These are phyloP conservation scores for Symphodus melops DNA, from an alignment of 2,113 vertebrate species.

Conservation along the genomic window DNA sequence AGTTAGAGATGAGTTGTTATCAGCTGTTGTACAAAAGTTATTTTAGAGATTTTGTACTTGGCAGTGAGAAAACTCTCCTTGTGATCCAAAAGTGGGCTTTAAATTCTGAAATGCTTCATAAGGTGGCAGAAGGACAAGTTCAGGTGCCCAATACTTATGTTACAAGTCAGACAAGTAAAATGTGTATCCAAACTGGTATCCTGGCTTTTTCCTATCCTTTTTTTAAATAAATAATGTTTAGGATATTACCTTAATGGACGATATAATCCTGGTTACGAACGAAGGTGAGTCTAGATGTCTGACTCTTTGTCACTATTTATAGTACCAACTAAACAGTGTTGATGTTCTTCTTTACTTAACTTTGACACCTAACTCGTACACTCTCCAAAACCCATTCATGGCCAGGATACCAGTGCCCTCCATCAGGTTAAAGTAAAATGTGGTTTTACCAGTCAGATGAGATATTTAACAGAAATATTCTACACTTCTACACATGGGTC, in stretches of 20 bases:
- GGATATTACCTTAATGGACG: not conserved
- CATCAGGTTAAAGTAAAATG: not conserved
- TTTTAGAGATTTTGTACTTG: not conserved
- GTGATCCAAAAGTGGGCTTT: not conserved
- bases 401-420: too few species aligned
- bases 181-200: not conserved
- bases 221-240: not conserved
- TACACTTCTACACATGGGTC: not conserved
- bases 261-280: not conserved
- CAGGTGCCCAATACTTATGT: too few species aligned
- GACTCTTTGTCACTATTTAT: not conserved
- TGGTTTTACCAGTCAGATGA: conserved; percentile 6
- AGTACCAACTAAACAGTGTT: too few species aligned
- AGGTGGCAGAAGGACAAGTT: not conserved
- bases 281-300: not conserved
- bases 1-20: not conserved
- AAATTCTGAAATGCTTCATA: not conserved
- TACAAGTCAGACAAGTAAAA: not conserved
- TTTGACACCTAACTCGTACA: too few species aligned
- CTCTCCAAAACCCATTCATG: too few species aligned
- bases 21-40: conserved; percentile 1
- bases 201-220: not conserved
- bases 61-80: not conserved
- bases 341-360: too few species aligned
- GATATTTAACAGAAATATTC: not conserved